Evolutionary conservation across 1,140 invertebrate genomes (phyloP).

Genomic region (Lanistes nyassanus): DNA sequence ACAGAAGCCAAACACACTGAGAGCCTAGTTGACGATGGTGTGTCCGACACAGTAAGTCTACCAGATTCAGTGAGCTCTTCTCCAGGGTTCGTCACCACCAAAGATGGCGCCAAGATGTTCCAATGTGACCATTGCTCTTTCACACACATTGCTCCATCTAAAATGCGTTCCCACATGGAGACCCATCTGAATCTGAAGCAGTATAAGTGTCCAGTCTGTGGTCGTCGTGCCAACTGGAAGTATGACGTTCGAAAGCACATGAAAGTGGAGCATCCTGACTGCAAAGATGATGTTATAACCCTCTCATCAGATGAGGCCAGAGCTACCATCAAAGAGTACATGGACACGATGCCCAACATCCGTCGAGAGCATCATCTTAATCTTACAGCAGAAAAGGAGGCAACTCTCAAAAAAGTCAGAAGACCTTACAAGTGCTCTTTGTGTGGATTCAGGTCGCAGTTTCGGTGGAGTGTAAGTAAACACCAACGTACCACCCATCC

Average conservation of each 20-base stretch:
- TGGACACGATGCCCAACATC: slow-evolving; percentile 52
- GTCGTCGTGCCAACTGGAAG: slow-evolving; percentile 62
- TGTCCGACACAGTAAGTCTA: background rate
- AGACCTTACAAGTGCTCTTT: slow-evolving; percentile 75
- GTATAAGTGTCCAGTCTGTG: slow-evolving; percentile 64
- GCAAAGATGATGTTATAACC: slow-evolving; percentile 52
- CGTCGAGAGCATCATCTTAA: slow-evolving; percentile 54
- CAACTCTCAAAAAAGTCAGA: background rate
- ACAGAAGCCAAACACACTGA: too few species aligned
- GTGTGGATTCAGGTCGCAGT: slow-evolving; percentile 79
- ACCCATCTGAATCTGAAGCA: slow-evolving; percentile 62
- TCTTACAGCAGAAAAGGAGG: background rate
- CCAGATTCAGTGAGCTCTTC: slow-evolving; percentile 3
- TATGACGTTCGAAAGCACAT: slow-evolving; percentile 67
- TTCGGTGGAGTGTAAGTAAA: slow-evolving; percentile 93
- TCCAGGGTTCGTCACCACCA: background rate
- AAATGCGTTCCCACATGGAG: slow-evolving; percentile 59
- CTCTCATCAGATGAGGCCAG: slow-evolving; percentile 61
- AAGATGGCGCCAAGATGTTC: slow-evolving; percentile 29
- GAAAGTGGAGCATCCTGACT: slow-evolving; percentile 52
- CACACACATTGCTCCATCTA: slow-evolving; percentile 54
- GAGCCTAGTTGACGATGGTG: background rate
- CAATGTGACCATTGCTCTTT: slow-evolving; percentile 60
- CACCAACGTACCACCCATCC: slow-evolving; percentile 85
- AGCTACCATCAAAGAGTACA: slow-evolving; percentile 59